Evolutionary conservation across 2,888 invertebrate species (phyloP).

Genomic region (Ashinkailepas kermadecensis): DNA sequence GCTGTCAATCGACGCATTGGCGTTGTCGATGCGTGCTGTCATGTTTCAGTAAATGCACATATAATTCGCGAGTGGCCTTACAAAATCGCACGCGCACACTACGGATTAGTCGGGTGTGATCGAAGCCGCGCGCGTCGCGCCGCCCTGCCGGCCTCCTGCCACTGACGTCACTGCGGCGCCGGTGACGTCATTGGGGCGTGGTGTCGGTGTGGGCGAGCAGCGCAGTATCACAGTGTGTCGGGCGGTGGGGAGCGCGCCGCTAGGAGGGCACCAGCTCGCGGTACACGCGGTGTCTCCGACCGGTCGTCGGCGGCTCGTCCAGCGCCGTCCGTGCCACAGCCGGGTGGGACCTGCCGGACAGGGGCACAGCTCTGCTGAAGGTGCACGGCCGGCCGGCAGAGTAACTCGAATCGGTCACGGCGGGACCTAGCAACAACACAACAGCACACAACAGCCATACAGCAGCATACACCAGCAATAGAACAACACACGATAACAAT

Average conservation of each 20-base stretch:
- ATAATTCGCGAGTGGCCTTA: neutral
- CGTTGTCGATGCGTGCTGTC: no score
- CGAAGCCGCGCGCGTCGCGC: neutral
- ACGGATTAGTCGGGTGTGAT: neutral
- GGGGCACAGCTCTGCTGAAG: no score
- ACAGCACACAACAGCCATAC: no score
- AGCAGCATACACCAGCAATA: no score
- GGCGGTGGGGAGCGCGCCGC: neutral
- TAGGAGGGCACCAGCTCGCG: slow-evolving; percentile 7
- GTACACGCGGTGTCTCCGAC: neutral
- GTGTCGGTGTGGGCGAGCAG: neutral
- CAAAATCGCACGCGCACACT: neutral
- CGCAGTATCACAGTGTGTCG: neutral
- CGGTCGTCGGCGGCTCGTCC: neutral
- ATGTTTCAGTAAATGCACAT: neutral
- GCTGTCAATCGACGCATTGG: no score
- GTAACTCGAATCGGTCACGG: no score
- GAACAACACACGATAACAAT: no score
- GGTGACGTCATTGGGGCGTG: neutral
- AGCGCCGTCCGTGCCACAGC: neutral
- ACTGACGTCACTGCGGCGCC: no score
- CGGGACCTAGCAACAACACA: no score
- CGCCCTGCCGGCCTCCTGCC: no score
- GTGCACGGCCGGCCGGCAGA: no score
- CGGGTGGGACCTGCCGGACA: neutral